These are phyloP conservation scores for Amazona finschi DNA, from an alignment of 2,797 vertebrate species.

Conservation along the genomic window DNA sequence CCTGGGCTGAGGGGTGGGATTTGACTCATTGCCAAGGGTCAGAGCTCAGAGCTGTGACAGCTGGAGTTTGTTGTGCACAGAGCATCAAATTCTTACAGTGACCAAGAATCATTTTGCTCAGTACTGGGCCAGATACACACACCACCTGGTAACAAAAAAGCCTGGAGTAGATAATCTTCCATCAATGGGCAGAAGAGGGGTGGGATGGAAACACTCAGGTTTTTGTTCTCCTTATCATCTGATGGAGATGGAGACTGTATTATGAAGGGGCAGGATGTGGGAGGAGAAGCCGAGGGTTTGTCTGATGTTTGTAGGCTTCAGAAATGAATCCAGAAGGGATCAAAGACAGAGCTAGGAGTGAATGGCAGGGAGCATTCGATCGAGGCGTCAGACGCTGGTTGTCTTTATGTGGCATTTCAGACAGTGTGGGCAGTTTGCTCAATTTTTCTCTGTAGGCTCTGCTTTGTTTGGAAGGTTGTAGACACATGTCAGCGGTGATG, in stretches of 20 bases:
- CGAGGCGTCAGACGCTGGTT: background rate
- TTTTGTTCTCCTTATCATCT: background rate
- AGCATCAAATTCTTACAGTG: background rate
- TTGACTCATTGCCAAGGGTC: background rate
- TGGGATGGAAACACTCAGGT: background rate
- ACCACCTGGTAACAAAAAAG: background rate
- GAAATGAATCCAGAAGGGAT: background rate
- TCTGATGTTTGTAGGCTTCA: background rate
- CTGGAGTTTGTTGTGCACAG: background rate
- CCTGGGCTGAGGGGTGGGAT: background rate
- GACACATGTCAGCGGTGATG: slow-evolving; percentile 65
- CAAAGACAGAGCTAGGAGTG: background rate
- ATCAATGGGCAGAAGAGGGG: background rate
- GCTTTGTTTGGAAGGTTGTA: slow-evolving; percentile 64
- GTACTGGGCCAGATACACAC: background rate
- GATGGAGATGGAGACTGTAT: background rate
- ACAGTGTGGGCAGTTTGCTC: slow-evolving; percentile 44
- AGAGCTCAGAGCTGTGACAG: background rate
- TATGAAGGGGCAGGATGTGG: background rate
- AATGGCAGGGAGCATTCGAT: background rate
- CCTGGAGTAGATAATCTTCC: background rate
- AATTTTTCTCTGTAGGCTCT: slow-evolving; percentile 15
- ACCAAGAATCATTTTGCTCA: background rate
- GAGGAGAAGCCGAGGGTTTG: background rate
- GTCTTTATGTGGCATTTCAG: slow-evolving; percentile 39